Evolutionary conservation across 2,113 vertebrate genomes (phyloP).

Genomic region (Agelaius phoeniceus): DNA sequence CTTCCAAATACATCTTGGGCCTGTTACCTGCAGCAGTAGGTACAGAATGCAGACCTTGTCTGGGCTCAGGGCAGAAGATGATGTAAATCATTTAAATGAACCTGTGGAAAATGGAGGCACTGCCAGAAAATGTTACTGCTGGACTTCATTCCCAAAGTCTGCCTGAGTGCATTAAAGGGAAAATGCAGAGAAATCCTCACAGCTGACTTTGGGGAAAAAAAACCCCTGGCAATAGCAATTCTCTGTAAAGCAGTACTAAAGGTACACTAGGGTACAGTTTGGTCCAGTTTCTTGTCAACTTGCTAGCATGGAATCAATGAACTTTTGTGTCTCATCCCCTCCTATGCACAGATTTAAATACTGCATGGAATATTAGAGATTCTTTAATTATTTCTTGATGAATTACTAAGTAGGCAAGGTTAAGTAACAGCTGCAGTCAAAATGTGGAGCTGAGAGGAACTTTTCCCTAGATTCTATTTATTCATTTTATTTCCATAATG

Average conservation of each 20-base stretch:
- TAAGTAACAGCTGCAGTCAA: conserved; percentile 3
- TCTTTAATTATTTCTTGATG: background rate
- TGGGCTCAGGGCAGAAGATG: background rate
- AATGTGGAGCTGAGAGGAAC: background rate
- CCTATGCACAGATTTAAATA: background rate
- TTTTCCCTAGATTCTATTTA: background rate
- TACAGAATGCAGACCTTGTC: background rate
- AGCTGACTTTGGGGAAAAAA: background rate
- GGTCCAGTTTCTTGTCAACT: background rate
- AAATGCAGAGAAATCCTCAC: background rate
- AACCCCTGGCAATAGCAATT: background rate
- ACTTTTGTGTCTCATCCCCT: background rate
- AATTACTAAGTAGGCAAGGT: background rate
- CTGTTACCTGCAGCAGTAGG: background rate
- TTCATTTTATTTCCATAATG: background rate
- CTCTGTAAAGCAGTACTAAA: background rate
- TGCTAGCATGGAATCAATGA: background rate
- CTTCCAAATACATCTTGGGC: background rate
- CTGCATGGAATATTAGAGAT: background rate
- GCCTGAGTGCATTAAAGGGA: background rate
- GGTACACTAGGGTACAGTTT: background rate
- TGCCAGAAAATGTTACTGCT: conserved; percentile 3
- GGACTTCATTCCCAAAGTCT: background rate
- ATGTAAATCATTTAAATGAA: conserved; percentile 43
- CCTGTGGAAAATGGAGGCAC: background rate